Conservation (phyloP, 2,888 invertebrate genomes). For the Synergus gifuensis region DNA sequence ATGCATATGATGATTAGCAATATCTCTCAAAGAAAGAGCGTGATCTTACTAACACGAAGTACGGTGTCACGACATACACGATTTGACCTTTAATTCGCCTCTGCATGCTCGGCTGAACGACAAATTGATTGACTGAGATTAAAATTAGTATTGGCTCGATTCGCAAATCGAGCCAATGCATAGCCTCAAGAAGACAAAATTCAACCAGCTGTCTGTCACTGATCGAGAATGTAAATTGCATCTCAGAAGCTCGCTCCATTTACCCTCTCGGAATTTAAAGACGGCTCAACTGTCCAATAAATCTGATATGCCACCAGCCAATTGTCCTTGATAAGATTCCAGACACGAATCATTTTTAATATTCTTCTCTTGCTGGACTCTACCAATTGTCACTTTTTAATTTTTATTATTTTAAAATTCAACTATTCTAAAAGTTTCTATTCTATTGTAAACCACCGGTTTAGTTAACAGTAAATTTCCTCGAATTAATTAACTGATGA, state of each 20-base stretch:
- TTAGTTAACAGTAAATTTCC: neutral
- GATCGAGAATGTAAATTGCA: conserved; percentile 33
- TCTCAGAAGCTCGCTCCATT: conserved; percentile 16
- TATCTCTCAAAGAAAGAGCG: conserved; percentile 9
- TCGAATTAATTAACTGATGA: neutral
- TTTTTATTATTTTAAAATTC: too few species aligned
- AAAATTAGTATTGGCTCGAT: conserved; percentile 19
- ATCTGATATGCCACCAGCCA: neutral
- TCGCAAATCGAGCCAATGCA: conserved; percentile 7
- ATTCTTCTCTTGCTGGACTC: too few species aligned
- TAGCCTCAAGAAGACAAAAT: conserved; percentile 19
- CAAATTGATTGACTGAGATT: conserved; percentile 60
- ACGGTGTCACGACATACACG: conserved; percentile 57
- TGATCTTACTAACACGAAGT: conserved; percentile 30
- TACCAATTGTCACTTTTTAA: too few species aligned
- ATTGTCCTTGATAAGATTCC: neutral
- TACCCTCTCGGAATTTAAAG: neutral
- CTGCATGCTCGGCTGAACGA: conserved; percentile 56
- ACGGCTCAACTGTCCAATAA: conserved; percentile 13
- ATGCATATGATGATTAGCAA: neutral
- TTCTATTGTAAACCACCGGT: too few species aligned
- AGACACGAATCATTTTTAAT: neutral
- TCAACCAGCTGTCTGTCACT: conserved; percentile 28
- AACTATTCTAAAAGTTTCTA: too few species aligned
- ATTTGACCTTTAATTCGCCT: conserved; percentile 58